phyloP scores from a whole-genome alignment of 2,797 vertebrate genomes.

The Scolopax bukidnonensis region DNA sequence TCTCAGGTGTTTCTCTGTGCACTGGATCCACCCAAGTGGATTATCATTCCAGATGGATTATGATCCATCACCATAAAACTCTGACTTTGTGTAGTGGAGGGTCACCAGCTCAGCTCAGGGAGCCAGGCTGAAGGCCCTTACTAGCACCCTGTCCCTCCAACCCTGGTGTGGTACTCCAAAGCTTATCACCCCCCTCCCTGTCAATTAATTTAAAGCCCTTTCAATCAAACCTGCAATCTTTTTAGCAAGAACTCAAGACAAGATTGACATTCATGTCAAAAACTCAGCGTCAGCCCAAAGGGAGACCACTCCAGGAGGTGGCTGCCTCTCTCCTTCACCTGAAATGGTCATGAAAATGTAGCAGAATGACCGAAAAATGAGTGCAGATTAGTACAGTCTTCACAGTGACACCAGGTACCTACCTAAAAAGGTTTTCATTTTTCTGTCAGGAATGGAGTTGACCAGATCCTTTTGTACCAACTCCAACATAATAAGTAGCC shows the following conservation, averaged over 20 bases:
- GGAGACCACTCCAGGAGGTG: background rate
- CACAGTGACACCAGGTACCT: background rate
- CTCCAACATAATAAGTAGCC: constrained; percentile 18
- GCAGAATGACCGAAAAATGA: background rate
- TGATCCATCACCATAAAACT: too few species aligned
- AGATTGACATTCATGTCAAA: background rate
- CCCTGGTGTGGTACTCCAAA: too few species aligned
- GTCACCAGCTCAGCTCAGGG: too few species aligned
- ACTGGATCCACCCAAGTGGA: too few species aligned
- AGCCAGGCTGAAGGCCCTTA: too few species aligned
- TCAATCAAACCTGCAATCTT: too few species aligned
- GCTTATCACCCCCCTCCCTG: too few species aligned
- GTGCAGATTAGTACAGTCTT: background rate
- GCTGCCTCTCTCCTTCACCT: background rate
- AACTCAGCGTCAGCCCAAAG: background rate
- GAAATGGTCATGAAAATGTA: background rate
- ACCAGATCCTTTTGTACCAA: background rate
- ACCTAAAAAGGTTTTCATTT: background rate
- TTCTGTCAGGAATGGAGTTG: background rate
- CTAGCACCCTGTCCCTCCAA: too few species aligned
- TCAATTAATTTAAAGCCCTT: too few species aligned
- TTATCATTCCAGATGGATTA: too few species aligned
- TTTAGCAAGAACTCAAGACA: background rate
- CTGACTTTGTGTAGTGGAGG: too few species aligned
- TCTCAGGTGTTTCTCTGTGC: too few species aligned